A percentile compares a stretch with the other conserved stretches of the same genome.
These are phyloP conservation scores for Heliangelus exortis DNA, from an alignment of 2,797 vertebrate genomes.

Conservation along the genomic window DNA sequence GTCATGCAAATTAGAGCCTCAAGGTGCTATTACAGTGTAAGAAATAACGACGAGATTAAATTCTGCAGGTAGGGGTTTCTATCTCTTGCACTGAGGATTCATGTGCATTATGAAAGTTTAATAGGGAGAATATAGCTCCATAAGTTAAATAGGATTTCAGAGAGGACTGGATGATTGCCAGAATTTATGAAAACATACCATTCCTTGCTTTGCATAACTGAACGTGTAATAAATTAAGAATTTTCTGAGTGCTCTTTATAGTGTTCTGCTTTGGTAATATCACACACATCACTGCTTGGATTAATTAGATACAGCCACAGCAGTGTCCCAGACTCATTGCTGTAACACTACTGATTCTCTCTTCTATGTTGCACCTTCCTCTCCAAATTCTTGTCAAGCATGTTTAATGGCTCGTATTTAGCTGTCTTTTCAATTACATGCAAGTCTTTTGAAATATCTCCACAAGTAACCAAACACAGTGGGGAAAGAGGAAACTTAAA, in stretches of 20 bases:
- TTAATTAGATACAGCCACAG: background rate
- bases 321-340: fast-evolving
- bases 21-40: background rate
- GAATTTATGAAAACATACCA: background rate
- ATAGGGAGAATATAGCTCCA: background rate
- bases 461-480: background rate
- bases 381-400: background rate
- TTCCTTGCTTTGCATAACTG: background rate
- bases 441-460: background rate
- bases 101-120: background rate
- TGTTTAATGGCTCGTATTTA: background rate
- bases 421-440: slow-evolving; percentile 37
- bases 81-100: background rate
- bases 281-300: background rate
- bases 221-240: background rate
- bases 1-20: slow-evolving; percentile 27
- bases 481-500: background rate
- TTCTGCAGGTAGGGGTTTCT: background rate
- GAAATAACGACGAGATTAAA: background rate
- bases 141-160: background rate
- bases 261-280: background rate
- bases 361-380: background rate
- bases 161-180: background rate
- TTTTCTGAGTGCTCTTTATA: background rate
- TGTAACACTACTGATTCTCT: background rate